Evolutionary conservation across 1,140 invertebrate species (phyloP).

Genomic region (Caerostris darwini): DNA sequence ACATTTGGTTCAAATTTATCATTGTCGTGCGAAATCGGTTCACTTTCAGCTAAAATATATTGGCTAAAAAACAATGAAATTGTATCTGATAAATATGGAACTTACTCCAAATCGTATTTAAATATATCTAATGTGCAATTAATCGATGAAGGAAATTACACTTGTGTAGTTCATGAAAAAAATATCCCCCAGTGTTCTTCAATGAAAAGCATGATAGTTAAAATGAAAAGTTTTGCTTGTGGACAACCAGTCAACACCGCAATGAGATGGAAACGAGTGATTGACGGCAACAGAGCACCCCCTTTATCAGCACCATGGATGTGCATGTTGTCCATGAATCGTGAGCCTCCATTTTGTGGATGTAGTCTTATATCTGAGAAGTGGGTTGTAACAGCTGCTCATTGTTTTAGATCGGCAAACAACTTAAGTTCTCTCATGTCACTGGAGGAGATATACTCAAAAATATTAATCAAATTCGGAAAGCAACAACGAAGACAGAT

Average conservation of each 20-base stretch:
- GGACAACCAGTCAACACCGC: conserved; percentile 53
- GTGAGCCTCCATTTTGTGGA: conserved; percentile 73
- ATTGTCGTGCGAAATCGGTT: conserved; percentile 53
- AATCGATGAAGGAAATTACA: conserved; percentile 56
- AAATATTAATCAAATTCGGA: conserved; percentile 78
- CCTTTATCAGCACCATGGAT: conserved; percentile 76
- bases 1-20: neutral
- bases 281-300: conserved; percentile 73
- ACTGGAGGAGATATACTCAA: conserved; percentile 52
- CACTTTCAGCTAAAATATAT: neutral
- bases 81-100: neutral
- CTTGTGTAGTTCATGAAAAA: conserved; percentile 24
- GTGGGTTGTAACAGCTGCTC: conserved; percentile 80
- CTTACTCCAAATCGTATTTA: neutral
- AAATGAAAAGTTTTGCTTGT: conserved; percentile 29
- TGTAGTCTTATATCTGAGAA: conserved; percentile 79
- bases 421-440: conserved; percentile 3
- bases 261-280: conserved; percentile 64
- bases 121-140: conserved; percentile 33
- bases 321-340: conserved; percentile 72
- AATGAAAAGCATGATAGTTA: conserved; percentile 54
- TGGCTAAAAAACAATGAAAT: conserved; percentile 67
- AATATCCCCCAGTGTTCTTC: conserved; percentile 3
- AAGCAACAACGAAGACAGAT: conserved; percentile 78
- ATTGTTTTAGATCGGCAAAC: conserved; percentile 78